Percentiles rank a stretch among this genome's conserved stretches.
Evolutionary conservation across 2,113 vertebrate genomes (phyloP).

Genomic region (Artemisiospiza belli): DNA sequence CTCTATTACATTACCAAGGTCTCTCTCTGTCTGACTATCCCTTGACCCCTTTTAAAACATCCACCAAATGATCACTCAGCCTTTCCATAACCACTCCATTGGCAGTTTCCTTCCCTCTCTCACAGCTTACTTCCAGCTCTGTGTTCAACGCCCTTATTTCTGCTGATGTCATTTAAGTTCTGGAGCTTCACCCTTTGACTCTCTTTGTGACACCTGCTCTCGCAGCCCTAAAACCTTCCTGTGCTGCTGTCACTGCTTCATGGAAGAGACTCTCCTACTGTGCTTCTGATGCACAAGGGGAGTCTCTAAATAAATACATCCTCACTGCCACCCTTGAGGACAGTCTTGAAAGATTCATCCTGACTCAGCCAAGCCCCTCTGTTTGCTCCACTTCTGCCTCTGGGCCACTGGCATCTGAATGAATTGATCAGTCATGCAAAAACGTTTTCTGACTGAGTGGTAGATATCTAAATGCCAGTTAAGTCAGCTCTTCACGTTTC

Average conservation of each 20-base stretch:
- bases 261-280: neutral
- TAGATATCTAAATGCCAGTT: neutral
- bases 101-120: neutral
- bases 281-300: neutral
- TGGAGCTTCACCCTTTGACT: neutral
- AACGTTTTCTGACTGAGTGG: neutral
- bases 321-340: neutral
- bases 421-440: neutral
- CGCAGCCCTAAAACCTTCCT: neutral
- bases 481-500: neutral
- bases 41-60: neutral
- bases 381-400: neutral
- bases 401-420: neutral
- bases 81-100: neutral
- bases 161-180: neutral
- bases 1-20: fast-evolving
- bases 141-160: neutral
- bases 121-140: neutral
- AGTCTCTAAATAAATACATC: neutral
- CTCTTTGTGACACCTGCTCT: neutral
- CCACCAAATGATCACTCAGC: neutral
- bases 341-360: neutral
- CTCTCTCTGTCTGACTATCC: neutral
- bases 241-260: neutral
- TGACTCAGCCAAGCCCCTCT: neutral